phyloP scores from a whole-genome alignment of 2,113 vertebrate genomes.

The Ptilonorhynchus violaceus region DNA sequence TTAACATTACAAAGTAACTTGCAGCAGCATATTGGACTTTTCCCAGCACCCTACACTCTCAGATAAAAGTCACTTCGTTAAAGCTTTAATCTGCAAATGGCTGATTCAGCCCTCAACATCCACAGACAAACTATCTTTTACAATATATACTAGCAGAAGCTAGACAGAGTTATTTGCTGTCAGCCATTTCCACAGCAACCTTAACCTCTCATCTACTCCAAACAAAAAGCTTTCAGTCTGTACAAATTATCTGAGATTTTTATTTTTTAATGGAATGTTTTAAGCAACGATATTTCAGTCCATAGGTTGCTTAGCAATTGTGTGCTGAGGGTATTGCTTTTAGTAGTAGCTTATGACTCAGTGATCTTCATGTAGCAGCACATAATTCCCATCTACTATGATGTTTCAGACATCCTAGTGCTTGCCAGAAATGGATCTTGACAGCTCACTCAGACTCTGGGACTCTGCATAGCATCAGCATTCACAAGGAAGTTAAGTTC shows the following conservation, averaged over 20 bases:
- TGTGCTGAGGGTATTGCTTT: neutral
- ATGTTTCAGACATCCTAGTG: neutral
- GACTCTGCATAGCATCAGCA: neutral
- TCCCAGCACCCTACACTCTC: neutral
- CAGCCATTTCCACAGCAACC: neutral
- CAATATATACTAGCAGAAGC: neutral
- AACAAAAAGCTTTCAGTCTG: neutral
- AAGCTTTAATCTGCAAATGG: neutral
- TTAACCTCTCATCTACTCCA: neutral
- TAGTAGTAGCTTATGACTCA: neutral
- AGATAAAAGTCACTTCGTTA: neutral
- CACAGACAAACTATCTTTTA: neutral
- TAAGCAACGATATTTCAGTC: neutral
- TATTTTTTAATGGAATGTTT: neutral
- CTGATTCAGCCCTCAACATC: neutral
- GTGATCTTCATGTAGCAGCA: neutral
- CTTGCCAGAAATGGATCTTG: neutral
- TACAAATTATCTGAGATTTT: neutral
- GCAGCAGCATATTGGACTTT: neutral
- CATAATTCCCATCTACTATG: neutral
- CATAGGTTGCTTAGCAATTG: neutral
- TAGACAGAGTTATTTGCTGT: neutral
- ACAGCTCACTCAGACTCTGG: neutral
- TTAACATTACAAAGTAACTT: neutral
- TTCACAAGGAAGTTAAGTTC: neutral